phyloP scores from a whole-genome alignment of 2,113 vertebrate genomes.

The Origma solitaria region DNA sequence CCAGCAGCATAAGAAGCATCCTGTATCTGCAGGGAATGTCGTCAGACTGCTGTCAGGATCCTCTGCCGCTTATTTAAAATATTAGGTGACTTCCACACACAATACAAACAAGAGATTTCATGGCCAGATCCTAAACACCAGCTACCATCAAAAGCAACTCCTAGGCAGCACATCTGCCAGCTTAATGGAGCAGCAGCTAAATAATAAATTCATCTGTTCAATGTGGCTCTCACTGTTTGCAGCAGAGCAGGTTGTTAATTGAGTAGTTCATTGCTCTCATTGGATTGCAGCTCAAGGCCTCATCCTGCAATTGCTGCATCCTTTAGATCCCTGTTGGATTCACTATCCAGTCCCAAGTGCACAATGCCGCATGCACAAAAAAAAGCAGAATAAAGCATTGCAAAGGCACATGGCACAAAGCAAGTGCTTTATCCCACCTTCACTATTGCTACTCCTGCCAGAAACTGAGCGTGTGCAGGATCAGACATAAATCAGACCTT shows the following conservation, averaged over 20 bases:
- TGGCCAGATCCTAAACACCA: neutral
- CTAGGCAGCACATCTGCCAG: neutral
- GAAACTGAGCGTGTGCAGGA: neutral
- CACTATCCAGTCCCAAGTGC: rapidly evolving
- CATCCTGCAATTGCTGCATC: neutral
- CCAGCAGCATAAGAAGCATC: neutral
- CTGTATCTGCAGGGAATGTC: neutral
- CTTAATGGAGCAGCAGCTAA: neutral
- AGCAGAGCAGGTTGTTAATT: neutral
- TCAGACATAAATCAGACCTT: neutral
- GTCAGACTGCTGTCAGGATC: neutral
- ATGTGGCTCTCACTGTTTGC: neutral
- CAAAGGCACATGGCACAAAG: neutral
- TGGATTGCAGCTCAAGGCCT: neutral
- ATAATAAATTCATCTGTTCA: neutral
- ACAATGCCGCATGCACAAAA: neutral
- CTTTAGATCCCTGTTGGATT: neutral
- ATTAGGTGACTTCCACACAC: neutral
- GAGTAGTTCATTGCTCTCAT: neutral
- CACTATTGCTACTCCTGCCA: neutral
- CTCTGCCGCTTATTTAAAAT: neutral
- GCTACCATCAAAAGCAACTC: neutral
- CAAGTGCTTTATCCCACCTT: neutral
- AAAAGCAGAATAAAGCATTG: neutral
- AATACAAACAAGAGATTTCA: neutral